These are phyloP conservation scores for Pseudochirops corinnae DNA, from an alignment of 2,797 vertebrate genomes.

Conservation along the genomic window DNA sequence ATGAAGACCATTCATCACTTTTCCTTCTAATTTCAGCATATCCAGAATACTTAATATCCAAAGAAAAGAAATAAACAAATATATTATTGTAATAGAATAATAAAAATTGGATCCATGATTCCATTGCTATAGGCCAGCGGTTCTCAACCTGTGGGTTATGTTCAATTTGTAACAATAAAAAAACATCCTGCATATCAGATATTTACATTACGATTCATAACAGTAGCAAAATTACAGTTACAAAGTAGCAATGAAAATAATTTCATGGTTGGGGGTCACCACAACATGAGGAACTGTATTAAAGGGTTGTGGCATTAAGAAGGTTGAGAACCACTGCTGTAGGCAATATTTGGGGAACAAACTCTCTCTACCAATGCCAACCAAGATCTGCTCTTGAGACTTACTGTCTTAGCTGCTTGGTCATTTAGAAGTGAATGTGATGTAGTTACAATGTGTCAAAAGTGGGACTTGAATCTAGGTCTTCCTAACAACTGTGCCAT, in stretches of 20 bases:
- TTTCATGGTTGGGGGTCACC: no score
- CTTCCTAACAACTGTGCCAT: not conserved
- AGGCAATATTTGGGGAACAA: not conserved
- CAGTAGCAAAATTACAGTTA: no score
- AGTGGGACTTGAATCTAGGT: not conserved
- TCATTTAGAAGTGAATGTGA: not conserved
- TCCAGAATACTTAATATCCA: conserved; percentile 89
- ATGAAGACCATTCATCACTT: conserved; percentile 93
- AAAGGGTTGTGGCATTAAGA: no score
- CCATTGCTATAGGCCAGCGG: not conserved
- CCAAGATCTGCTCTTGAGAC: not conserved
- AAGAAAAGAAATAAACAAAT: conserved; percentile 61
- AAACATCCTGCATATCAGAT: no score
- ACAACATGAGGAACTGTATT: no score
- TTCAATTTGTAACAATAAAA: no score
- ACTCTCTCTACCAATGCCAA: not conserved
- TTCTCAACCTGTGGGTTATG: no score
- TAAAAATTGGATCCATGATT: not conserved
- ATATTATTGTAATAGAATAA: not conserved
- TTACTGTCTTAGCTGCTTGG: not conserved
- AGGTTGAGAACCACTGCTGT: not conserved
- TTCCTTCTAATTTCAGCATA: conserved; percentile 92
- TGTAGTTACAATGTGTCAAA: not conserved
- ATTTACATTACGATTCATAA: no score
- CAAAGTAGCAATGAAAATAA: no score